A percentile compares a stretch with the other conserved stretches of the same genome.
phyloP scores from a whole-genome alignment of 1,140 invertebrate genomes.

The Drosophila quadrilineata region DNA sequence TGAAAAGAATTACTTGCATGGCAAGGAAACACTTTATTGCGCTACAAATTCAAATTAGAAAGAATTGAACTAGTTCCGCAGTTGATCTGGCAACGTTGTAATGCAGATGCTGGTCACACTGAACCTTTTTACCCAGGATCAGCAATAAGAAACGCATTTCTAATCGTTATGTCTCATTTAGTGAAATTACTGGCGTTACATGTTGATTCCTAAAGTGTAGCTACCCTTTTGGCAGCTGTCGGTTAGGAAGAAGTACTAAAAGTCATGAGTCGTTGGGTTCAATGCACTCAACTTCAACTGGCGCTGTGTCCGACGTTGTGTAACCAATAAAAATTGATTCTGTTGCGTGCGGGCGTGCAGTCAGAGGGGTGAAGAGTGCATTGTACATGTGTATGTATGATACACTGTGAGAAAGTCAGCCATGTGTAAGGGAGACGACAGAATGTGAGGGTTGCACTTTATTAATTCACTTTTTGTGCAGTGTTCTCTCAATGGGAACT shows the following conservation, averaged over 20 bases:
- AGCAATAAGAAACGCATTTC: no score
- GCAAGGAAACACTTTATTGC: not conserved
- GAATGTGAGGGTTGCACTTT: slow-evolving; percentile 57
- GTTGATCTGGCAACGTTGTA: slow-evolving; percentile 1
- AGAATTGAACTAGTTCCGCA: not conserved
- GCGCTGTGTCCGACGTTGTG: slow-evolving; percentile 58
- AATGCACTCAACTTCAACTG: slow-evolving; percentile 54
- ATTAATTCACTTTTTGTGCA: slow-evolving; percentile 40
- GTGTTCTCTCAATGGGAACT: slow-evolving; percentile 5
- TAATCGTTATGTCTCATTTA: no score
- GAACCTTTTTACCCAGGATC: no score
- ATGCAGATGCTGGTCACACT: no score
- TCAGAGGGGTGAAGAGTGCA: not conserved
- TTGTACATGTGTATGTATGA: no score
- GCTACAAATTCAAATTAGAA: not conserved
- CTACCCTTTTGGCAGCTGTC: not conserved
- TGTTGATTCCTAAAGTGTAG: not conserved
- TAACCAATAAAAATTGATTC: slow-evolving; percentile 78
- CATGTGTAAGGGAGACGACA: slow-evolving; percentile 24
- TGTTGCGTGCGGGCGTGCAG: slow-evolving; percentile 52
- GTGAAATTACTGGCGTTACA: not conserved
- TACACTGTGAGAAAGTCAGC: slow-evolving; percentile 33
- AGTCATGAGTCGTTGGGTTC: slow-evolving; percentile 66
- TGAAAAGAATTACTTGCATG: not conserved
- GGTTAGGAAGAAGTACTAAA: slow-evolving; percentile 54